Conservation (phyloP, 2,113 vertebrate species). For the Conger conger region DNA sequence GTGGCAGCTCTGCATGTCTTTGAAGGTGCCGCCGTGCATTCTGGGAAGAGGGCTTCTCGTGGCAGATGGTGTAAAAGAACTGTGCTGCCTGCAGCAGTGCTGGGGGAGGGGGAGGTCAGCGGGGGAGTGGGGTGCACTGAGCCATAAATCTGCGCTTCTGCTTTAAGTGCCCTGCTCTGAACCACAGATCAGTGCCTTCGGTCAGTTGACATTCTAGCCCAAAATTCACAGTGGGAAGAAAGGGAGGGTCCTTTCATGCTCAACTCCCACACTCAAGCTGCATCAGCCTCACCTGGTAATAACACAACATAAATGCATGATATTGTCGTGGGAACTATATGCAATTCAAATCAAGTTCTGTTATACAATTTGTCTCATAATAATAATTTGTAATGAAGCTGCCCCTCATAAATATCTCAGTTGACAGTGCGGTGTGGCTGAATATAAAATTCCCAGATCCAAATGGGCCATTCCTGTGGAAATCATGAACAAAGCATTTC, state of each 20-base stretch:
- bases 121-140: neutral
- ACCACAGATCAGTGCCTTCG: neutral
- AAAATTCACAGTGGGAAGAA: neutral
- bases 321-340: neutral
- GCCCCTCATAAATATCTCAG: neutral
- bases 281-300: neutral
- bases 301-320: neutral
- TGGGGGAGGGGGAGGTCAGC: neutral
- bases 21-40: neutral
- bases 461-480: neutral
- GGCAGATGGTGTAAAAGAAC: constrained; percentile 3
- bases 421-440: neutral
- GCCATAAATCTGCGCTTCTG: neutral
- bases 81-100: neutral
- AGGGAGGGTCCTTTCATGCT: neutral
- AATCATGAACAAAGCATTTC: neutral
- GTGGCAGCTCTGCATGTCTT: neutral
- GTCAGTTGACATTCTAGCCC: neutral
- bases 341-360: neutral
- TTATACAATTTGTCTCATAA: neutral
- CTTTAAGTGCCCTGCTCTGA: neutral
- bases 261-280: neutral
- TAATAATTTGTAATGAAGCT: no score
- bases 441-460: neutral
- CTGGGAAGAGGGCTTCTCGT: neutral